phyloP scores from a whole-genome alignment of 2,113 vertebrate genomes.

The Semnopithecus entellus region DNA sequence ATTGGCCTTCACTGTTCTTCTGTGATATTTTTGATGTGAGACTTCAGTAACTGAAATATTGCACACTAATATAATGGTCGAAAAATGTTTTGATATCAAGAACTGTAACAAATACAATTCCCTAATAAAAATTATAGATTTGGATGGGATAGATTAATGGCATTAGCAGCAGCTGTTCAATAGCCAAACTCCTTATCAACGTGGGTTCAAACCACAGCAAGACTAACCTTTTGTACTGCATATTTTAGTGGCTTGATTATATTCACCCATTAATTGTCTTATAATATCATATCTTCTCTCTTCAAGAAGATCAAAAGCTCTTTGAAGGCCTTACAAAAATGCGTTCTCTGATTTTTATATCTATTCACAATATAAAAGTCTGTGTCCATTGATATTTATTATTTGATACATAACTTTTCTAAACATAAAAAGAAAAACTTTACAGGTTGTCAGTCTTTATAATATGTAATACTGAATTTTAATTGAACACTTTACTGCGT shows the following conservation, averaged over 20 bases:
- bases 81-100: slow-evolving; percentile 18
- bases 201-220: not conserved
- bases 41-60: not conserved
- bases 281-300: not conserved
- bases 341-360: not conserved
- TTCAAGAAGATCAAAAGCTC: not conserved
- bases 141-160: not conserved
- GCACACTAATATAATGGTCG: not conserved
- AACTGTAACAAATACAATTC: not conserved
- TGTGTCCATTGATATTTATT: not conserved
- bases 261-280: not conserved
- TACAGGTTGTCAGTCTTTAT: not conserved
- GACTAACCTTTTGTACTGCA: not conserved
- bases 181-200: not conserved
- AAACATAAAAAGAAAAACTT: not conserved
- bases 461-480: not conserved
- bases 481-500: not conserved
- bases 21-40: not conserved
- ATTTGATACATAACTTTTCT: not conserved
- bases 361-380: not conserved
- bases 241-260: not conserved
- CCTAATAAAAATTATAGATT: not conserved
- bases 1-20: not conserved
- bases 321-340: not conserved
- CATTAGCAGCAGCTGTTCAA: not conserved